A percentile compares a stretch with the other conserved stretches of the same genome.
phyloP scores from a whole-genome alignment of 2,113 vertebrate species.

The Leucopsar rothschildi region DNA sequence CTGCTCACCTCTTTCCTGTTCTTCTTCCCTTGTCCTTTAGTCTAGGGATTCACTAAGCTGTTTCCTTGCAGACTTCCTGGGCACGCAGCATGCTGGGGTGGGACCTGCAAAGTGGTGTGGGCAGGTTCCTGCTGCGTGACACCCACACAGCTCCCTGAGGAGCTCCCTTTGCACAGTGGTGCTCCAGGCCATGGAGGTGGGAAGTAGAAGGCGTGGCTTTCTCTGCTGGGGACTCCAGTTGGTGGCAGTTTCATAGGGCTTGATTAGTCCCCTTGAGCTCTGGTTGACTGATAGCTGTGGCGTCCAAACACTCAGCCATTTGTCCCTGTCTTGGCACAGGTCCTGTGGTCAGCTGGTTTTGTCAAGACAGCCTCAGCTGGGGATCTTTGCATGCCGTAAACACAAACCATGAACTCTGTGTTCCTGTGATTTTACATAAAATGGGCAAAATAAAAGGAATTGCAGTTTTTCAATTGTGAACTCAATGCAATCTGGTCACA shows the following conservation, averaged over 20 bases:
- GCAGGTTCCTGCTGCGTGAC: background rate
- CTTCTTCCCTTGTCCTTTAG: background rate
- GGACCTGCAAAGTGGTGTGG: fast-evolving
- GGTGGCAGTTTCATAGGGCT: background rate
- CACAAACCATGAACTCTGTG: background rate
- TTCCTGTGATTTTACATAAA: background rate
- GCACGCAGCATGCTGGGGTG: fast-evolving
- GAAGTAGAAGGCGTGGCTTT: background rate
- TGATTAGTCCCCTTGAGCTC: background rate
- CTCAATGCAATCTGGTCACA: fast-evolving
- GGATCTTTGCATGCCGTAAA: background rate
- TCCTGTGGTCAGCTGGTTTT: background rate
- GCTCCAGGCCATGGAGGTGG: background rate
- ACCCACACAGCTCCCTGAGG: background rate
- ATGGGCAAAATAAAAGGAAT: background rate
- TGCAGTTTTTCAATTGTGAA: background rate
- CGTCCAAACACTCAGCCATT: background rate
- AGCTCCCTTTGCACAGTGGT: fast-evolving
- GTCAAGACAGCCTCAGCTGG: background rate
- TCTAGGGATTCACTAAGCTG: fast-evolving
- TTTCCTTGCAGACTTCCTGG: background rate
- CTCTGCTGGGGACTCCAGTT: background rate
- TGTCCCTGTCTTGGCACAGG: background rate
- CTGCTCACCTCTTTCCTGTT: background rate
- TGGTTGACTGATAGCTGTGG: background rate